Evolutionary conservation across 2,797 vertebrate genomes (phyloP).

Genomic region (Falco biarmicus): DNA sequence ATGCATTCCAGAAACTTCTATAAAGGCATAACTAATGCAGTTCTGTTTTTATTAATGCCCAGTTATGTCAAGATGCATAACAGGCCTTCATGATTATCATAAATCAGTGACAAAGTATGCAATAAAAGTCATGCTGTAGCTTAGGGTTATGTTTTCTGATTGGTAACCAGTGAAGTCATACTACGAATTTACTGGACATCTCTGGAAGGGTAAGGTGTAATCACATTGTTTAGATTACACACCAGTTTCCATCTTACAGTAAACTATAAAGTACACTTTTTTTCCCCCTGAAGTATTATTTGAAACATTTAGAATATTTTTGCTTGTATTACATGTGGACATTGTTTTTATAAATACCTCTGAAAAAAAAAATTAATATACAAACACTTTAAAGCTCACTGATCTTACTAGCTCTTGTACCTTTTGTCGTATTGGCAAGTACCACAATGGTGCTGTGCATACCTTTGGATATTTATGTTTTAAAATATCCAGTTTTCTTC

Average conservation of each 20-base stretch:
- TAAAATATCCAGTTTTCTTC: not conserved
- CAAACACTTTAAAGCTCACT: not conserved
- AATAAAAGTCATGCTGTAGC: not conserved
- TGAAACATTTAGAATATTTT: not conserved
- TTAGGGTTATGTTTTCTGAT: not conserved
- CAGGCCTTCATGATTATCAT: conserved; percentile 15
- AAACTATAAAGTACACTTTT: not conserved
- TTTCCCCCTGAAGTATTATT: not conserved
- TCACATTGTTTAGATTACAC: conserved; percentile 35
- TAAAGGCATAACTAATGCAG: conserved; percentile 9
- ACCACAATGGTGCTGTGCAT: not conserved
- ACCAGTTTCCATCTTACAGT: not conserved
- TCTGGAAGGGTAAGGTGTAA: not conserved
- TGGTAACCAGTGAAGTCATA: not conserved
- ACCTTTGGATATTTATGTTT: not conserved
- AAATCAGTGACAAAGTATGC: not conserved
- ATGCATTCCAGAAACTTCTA: conserved; percentile 24
- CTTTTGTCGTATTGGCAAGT: not conserved
- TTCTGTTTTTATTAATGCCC: conserved; percentile 4
- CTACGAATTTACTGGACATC: not conserved
- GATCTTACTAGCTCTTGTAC: not conserved
- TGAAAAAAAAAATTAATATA: not conserved
- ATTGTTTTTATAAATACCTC: not conserved
- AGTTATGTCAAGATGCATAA: not conserved
- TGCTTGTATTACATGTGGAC: not conserved